Percentiles rank a stretch among this genome's conserved stretches.
Conservation (phyloP, 1,140 invertebrate genomes). For the Drosophila navojoa region DNA sequence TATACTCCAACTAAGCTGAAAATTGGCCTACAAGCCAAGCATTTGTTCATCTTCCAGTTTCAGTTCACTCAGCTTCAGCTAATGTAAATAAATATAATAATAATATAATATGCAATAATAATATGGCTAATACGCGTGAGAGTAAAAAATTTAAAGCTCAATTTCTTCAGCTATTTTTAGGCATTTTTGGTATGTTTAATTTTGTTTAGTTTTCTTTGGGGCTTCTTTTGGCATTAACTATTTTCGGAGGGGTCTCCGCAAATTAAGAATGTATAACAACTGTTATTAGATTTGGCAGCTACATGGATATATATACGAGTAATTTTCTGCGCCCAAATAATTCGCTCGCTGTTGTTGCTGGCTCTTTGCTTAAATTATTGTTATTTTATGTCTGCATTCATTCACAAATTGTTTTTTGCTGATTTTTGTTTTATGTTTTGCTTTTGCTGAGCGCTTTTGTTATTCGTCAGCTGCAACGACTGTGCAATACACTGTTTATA, state of each 20-base stretch:
- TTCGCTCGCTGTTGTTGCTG: slow-evolving; percentile 35
- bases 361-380: slow-evolving; percentile 67
- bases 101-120: no score
- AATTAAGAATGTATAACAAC: slow-evolving; percentile 62
- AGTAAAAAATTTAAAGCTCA: no score
- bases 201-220: not conserved
- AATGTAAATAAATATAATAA: no score
- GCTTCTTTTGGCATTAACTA: slow-evolving; percentile 18
- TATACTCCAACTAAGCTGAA: no score
- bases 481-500: not conserved
- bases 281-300: slow-evolving; percentile 56
- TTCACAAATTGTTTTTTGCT: slow-evolving; percentile 67
- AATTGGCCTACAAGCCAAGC: no score
- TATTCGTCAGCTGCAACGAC: not conserved
- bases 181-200: not conserved
- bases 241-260: slow-evolving; percentile 42
- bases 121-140: no score
- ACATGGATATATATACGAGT: slow-evolving; percentile 50
- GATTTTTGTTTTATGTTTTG: slow-evolving; percentile 7
- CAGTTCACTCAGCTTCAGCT: no score
- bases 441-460: slow-evolving; percentile 11
- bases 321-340: slow-evolving; percentile 56
- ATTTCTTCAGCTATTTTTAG: slow-evolving; percentile 11
- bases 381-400: slow-evolving; percentile 81
- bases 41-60: no score